Conservation (phyloP, 2,888 invertebrate genomes). For the Sarcophaga carnaria region DNA sequence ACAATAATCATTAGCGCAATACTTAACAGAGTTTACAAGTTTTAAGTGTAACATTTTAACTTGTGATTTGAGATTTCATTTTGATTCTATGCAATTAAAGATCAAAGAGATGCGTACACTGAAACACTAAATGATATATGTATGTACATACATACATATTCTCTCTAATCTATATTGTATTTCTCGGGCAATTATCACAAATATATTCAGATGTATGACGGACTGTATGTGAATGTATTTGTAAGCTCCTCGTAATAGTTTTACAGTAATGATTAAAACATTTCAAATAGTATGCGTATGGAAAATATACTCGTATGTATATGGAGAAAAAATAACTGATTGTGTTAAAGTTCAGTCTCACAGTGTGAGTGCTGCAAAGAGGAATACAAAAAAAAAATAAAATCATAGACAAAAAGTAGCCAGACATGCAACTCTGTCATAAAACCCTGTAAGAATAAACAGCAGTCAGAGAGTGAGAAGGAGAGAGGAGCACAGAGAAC, state of each 20-base stretch:
- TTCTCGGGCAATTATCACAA: slow-evolving; percentile 57
- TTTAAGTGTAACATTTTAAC: slow-evolving; percentile 52
- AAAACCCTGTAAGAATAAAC: slow-evolving; percentile 14
- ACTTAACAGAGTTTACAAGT: slow-evolving; percentile 13
- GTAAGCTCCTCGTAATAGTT: too few species aligned
- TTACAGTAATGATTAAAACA: slow-evolving; percentile 65
- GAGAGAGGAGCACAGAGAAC: background rate
- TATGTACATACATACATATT: too few species aligned
- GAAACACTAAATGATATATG: slow-evolving; percentile 8
- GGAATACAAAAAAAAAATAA: slow-evolving; percentile 12
- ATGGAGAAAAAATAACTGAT: slow-evolving; percentile 31
- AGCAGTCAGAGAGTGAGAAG: background rate
- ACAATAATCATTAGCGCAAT: slow-evolving; percentile 38
- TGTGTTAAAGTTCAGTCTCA: slow-evolving; percentile 66
- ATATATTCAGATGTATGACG: slow-evolving; percentile 2
- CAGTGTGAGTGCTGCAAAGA: slow-evolving; percentile 56
- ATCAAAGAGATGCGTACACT: slow-evolving; percentile 42
- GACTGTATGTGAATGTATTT: too few species aligned
- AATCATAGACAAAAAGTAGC: slow-evolving; percentile 67
- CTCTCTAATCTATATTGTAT: slow-evolving; percentile 21
- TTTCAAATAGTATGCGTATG: slow-evolving; percentile 11
- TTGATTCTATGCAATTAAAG: slow-evolving; percentile 46
- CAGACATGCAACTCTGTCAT: slow-evolving; percentile 56
- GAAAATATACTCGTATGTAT: slow-evolving; percentile 11
- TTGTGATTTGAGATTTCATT: slow-evolving; percentile 27